Conservation (phyloP, 2,113 vertebrate genomes). For the Oryctolagus cuniculus region mOryCun1.1 NC_091433.1:154290001-154290500, state of each 20-base stretch:
- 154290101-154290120: not conserved
- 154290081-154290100: not conserved
- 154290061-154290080: not conserved
- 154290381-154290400: not conserved
- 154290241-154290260: not conserved
- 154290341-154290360: not conserved
- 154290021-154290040: not conserved
- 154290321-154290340: not conserved
- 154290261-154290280: not conserved
- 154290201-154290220: not conserved
- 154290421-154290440: not conserved
- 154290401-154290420: not conserved
- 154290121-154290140: slow-evolving; percentile 6
- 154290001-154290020: not conserved
- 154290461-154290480: not conserved
- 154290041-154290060: not conserved
- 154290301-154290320: not conserved
- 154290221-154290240: too few species aligned
- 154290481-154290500: slow-evolving; percentile 2
- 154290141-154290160: not conserved
- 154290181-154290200: not conserved
- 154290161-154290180: slow-evolving; percentile 10
- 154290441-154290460: slow-evolving; percentile 2
- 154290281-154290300: not conserved
- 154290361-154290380: slow-evolving; percentile 11